Evolutionary conservation across 2,113 vertebrate species (phyloP).

Genomic region (Scytalopus superciliaris): DNA sequence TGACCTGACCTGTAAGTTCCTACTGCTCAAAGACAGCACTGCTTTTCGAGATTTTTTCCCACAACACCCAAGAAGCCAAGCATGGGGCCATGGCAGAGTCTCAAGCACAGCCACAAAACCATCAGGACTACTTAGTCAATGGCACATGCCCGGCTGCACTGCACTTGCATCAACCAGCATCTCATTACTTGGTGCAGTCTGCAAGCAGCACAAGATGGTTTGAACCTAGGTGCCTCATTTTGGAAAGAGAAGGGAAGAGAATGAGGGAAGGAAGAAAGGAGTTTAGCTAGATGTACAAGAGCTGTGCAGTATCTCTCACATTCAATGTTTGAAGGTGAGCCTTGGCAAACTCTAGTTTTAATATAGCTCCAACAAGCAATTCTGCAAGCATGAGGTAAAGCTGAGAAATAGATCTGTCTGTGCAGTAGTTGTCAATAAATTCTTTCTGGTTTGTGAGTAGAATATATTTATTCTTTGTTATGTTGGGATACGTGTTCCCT

Average conservation of each 20-base stretch:
- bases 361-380: not conserved
- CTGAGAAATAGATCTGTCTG: not conserved
- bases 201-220: not conserved
- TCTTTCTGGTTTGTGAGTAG: not conserved
- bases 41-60: not conserved
- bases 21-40: not conserved
- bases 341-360: not conserved
- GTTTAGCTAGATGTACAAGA: not conserved
- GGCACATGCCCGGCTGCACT: not conserved
- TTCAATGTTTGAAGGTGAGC: not conserved
- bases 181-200: not conserved
- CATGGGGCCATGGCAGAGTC: not conserved
- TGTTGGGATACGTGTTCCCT: not conserved
- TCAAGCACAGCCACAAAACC: not conserved
- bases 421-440: not conserved
- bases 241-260: not conserved
- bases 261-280: not conserved
- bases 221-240: too few relatives aligned
- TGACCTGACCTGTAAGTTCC: not conserved
- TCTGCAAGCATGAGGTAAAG: not conserved
- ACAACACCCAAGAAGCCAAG: not conserved
- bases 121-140: not conserved
- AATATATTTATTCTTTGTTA: not conserved
- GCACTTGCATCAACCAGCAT: not conserved
- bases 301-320: not conserved